Conservation (phyloP, 2,888 invertebrate genomes). For the Idaea dimidiata region DNA sequence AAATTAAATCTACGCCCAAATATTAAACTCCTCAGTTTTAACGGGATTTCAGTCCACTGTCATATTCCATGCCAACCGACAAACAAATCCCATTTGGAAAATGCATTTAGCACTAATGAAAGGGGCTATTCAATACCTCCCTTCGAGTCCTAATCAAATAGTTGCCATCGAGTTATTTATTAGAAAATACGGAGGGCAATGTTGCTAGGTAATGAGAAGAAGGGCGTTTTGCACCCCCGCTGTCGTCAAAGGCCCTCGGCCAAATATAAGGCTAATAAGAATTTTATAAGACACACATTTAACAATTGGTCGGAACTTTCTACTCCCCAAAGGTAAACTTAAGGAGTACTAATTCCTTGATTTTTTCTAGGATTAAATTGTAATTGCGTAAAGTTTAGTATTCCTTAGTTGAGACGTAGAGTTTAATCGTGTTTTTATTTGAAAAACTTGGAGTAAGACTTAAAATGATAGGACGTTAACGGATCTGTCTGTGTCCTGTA, state of each 20-base stretch:
- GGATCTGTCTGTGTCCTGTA: too few relatives aligned
- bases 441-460: too few relatives aligned
- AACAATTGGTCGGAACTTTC: background rate
- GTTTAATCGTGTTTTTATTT: too few relatives aligned
- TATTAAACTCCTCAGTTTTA: constrained; percentile 31
- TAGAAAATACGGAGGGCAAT: constrained; percentile 42
- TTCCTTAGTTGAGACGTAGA: too few relatives aligned
- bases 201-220: constrained; percentile 29
- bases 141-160: constrained; percentile 70
- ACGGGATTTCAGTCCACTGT: constrained; percentile 38
- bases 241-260: constrained; percentile 43
- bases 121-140: constrained; percentile 37
- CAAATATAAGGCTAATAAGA: constrained; percentile 67
- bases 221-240: constrained; percentile 48
- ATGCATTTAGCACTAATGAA: constrained; percentile 57
- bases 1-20: constrained; percentile 44
- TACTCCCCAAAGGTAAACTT: background rate
- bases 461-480: too few relatives aligned
- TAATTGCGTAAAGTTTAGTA: too few relatives aligned
- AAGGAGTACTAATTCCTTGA: background rate
- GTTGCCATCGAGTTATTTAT: constrained; percentile 66
- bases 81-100: constrained; percentile 63
- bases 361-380: too few relatives aligned
- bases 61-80: constrained; percentile 50
- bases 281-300: constrained; percentile 59